Conservation (phyloP, 2,888 invertebrate genomes). For the Drosophila falleni region DNA sequence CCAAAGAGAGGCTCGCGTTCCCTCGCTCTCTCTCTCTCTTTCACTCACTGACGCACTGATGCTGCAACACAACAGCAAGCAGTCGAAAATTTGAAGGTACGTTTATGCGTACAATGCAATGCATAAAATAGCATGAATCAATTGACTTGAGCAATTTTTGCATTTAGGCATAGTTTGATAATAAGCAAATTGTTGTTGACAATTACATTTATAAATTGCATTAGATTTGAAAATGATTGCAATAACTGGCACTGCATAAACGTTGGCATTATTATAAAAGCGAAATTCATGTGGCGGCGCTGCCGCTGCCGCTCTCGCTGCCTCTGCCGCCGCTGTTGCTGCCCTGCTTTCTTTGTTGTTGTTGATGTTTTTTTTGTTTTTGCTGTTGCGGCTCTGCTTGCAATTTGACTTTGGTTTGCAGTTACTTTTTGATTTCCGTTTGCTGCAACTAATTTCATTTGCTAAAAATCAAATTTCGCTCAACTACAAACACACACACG, state of each 20-base stretch:
- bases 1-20: constrained; percentile 29
- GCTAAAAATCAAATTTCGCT: constrained; percentile 65
- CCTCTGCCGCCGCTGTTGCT: constrained; percentile 27
- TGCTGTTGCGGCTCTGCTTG: constrained; percentile 44
- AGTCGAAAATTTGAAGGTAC: constrained; percentile 7
- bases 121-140: constrained; percentile 6
- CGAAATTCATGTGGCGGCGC: constrained; percentile 42
- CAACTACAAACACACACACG: constrained; percentile 40
- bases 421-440: constrained; percentile 61
- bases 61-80: constrained; percentile 28
- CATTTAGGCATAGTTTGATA: not conserved
- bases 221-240: constrained; percentile 11
- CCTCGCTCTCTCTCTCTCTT: constrained; percentile 8
- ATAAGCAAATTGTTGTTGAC: constrained; percentile 2
- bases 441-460: constrained; percentile 63
- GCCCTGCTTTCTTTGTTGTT: constrained; percentile 47
- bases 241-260: constrained; percentile 33
- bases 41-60: constrained; percentile 42
- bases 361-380: constrained; percentile 35
- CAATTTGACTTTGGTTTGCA: constrained; percentile 62
- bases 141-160: not conserved
- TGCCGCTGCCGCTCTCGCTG: constrained; percentile 7
- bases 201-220: constrained; percentile 8
- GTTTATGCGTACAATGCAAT: constrained; percentile 39
- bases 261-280: constrained; percentile 24